A percentile compares a stretch with the other conserved stretches of the same genome.
phyloP scores from a whole-genome alignment of 2,888 invertebrate genomes.

The Physocephala rufipes region DNA sequence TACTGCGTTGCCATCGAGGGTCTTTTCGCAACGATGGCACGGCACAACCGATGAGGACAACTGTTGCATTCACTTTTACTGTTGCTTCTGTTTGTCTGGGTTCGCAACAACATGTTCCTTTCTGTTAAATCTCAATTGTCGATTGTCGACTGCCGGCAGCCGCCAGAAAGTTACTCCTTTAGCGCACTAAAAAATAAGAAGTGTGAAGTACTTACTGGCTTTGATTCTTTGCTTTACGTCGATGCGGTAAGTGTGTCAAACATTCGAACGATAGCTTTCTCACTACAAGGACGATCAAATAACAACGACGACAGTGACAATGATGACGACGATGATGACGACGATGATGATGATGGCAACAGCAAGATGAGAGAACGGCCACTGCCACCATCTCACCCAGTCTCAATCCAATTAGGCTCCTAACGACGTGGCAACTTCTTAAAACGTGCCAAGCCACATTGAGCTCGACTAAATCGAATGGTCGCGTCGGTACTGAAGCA shows the following conservation, averaged over 20 bases:
- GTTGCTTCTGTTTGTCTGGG: slow-evolving; percentile 15
- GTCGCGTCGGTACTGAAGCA: not conserved
- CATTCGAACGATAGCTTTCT: not conserved
- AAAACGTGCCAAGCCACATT: slow-evolving; percentile 18
- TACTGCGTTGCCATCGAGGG: slow-evolving; percentile 20
- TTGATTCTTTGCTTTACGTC: not conserved
- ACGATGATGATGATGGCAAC: not conserved
- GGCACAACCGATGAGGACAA: not conserved
- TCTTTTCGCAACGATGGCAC: slow-evolving; percentile 1
- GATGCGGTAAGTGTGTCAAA: slow-evolving; percentile 14
- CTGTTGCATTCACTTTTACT: not conserved
- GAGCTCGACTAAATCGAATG: not conserved
- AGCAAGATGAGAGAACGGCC: not conserved
- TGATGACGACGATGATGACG: not conserved
- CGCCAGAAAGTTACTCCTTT: not conserved
- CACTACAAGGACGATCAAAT: not conserved
- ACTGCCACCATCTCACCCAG: no score
- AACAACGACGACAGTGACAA: not conserved
- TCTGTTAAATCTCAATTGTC: not conserved
- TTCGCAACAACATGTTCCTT: slow-evolving; percentile 5
- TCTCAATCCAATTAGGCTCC: not conserved
- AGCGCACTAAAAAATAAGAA: not conserved
- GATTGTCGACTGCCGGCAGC: no score
- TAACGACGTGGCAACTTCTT: slow-evolving; percentile 1
- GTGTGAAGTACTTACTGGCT: no score